A percentile compares a stretch with the other conserved stretches of the same genome.
Evolutionary conservation across 2,797 vertebrate species (phyloP).

Genomic region (Falco cherrug): DNA sequence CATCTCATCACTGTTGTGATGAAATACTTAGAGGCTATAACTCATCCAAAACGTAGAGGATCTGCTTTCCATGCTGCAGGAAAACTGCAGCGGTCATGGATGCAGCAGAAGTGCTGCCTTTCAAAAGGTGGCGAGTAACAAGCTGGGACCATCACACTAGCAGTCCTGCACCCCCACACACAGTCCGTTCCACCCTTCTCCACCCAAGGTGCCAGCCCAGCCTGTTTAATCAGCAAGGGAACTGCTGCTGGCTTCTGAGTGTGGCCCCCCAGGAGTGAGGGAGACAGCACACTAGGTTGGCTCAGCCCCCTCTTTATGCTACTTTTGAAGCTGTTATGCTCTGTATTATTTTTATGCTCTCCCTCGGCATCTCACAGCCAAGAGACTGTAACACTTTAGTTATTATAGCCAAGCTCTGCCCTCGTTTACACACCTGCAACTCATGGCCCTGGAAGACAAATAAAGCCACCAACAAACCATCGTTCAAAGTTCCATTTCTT

Average conservation of each 20-base stretch:
- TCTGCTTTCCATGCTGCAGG: neutral
- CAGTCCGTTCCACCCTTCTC: neutral
- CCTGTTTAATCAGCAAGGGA: accelerated
- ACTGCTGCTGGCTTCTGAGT: neutral
- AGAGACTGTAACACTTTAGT: neutral
- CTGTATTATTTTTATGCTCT: neutral
- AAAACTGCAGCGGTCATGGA: neutral
- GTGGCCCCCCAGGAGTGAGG: neutral
- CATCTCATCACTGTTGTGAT: neutral
- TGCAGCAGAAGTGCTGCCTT: neutral
- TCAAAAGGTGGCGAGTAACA: neutral
- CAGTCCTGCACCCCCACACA: accelerated
- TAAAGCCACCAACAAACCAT: constrained; percentile 32
- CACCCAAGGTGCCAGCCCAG: neutral
- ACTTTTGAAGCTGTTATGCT: neutral
- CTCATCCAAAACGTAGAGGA: neutral
- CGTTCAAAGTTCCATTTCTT: constrained; percentile 19
- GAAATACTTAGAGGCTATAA: neutral
- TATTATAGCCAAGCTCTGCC: neutral
- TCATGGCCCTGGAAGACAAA: constrained; percentile 27
- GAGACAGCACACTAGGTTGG: accelerated
- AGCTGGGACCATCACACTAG: neutral
- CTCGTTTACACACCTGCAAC: neutral
- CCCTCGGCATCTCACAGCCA: neutral
- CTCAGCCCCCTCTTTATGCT: neutral